These are phyloP conservation scores for Antechinus flavipes DNA, from an alignment of 2,113 vertebrate species.

Conservation along the genomic window DNA sequence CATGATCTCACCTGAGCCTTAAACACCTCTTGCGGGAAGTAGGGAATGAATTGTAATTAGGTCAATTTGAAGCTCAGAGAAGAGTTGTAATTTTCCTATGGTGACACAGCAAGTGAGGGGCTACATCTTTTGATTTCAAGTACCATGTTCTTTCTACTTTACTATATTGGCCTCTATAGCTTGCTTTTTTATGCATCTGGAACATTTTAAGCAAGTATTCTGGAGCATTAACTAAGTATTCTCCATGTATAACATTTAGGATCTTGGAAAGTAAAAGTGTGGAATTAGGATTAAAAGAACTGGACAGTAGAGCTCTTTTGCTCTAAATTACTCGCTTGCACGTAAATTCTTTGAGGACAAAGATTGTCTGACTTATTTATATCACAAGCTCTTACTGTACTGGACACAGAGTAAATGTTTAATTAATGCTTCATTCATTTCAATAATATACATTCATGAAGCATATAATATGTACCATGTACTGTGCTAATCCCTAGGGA, in stretches of 20 bases:
- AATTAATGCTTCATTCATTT: neutral
- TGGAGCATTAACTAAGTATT: neutral
- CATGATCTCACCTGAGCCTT: neutral
- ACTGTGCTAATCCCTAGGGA: neutral
- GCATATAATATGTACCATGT: neutral
- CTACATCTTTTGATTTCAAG: neutral
- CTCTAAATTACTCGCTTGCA: neutral
- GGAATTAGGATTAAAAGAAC: neutral
- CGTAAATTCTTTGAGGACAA: no score
- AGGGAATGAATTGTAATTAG: neutral
- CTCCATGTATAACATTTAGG: neutral
- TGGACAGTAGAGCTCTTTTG: neutral
- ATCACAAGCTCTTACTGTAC: neutral
- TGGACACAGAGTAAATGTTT: neutral
- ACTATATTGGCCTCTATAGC: neutral
- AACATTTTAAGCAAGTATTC: no score
- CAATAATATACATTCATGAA: neutral
- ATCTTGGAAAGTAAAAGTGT: neutral
- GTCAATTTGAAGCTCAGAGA: neutral
- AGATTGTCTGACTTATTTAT: neutral
- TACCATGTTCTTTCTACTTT: neutral
- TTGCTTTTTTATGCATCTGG: neutral
- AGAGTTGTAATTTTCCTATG: neutral
- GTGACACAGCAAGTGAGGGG: neutral
- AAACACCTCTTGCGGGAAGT: neutral